Conservation (phyloP, 2,888 invertebrate genomes). For the Hyalella azteca region DNA sequence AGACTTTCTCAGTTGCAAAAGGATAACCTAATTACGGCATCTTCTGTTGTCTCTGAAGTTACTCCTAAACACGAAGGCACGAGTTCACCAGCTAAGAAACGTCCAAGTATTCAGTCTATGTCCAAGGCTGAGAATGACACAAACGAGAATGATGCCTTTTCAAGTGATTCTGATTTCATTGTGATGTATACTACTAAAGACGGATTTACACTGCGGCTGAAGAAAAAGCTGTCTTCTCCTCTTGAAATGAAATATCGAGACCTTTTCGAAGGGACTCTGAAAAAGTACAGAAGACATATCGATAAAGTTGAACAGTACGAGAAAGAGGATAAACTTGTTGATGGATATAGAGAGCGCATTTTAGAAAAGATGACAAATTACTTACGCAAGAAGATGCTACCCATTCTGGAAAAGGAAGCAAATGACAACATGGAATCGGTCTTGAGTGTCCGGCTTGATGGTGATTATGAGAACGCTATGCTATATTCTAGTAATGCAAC, state of each 20-base stretch:
- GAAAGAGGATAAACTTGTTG: slow-evolving; percentile 7
- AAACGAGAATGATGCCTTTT: too few relatives aligned
- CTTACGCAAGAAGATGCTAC: neutral
- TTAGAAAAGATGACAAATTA: neutral
- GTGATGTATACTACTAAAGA: neutral
- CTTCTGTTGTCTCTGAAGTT: too few relatives aligned
- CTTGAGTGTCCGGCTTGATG: neutral
- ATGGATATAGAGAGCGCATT: neutral
- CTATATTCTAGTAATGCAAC: neutral
- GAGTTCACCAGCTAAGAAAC: too few relatives aligned
- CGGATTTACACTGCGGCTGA: neutral
- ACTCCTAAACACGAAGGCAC: too few relatives aligned
- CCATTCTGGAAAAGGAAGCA: neutral
- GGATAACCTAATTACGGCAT: too few relatives aligned
- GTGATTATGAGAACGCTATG: neutral
- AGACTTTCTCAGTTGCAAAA: too few relatives aligned
- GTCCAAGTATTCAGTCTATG: too few relatives aligned
- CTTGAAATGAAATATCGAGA: neutral
- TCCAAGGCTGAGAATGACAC: too few relatives aligned
- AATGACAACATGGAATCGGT: neutral
- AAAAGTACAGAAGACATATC: neutral
- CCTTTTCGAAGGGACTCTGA: neutral
- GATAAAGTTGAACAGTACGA: neutral
- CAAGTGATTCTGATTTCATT: neutral
- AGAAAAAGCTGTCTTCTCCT: neutral